Evolutionary conservation across 2,888 invertebrate genomes (phyloP).

Genomic region (Drosophila mimica): DNA sequence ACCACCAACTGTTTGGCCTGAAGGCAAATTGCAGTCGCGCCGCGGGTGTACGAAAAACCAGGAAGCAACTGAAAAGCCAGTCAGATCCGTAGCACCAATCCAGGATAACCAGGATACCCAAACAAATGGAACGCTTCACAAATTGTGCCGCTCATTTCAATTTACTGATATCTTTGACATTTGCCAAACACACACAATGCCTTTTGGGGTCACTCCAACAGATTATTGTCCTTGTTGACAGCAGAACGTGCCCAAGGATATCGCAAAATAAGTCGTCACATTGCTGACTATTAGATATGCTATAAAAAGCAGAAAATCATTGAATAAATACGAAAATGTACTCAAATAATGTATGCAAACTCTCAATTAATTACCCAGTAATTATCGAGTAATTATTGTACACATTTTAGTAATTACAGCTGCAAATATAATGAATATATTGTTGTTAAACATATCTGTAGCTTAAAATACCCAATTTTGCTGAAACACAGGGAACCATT

Average conservation of each 20-base stretch:
- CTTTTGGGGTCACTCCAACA: slow-evolving; percentile 4
- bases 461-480: not conserved
- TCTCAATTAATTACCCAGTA: not conserved
- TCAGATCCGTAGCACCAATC: slow-evolving; percentile 44
- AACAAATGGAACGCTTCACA: slow-evolving; percentile 40
- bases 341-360: not conserved
- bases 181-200: slow-evolving; percentile 25
- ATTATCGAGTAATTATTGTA: not conserved
- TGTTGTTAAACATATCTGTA: not conserved
- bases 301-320: not conserved
- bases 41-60: slow-evolving; percentile 55
- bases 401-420: not conserved
- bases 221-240: slow-evolving; percentile 36
- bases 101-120: slow-evolving; percentile 39
- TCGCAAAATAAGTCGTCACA: not conserved
- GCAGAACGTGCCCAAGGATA: slow-evolving; percentile 7
- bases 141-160: slow-evolving; percentile 60
- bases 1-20: slow-evolving; percentile 69
- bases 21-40: slow-evolving; percentile 73
- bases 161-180: slow-evolving; percentile 46
- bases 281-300: slow-evolving; percentile 5
- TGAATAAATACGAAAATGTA: too few relatives aligned
- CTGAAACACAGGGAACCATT: slow-evolving; percentile 13
- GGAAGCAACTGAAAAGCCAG: slow-evolving; percentile 48
- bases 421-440: not conserved